A percentile compares a stretch with the other conserved stretches of the same genome.
Evolutionary conservation across 2,797 vertebrate species (phyloP).

Genomic region (Falco concolor): DNA sequence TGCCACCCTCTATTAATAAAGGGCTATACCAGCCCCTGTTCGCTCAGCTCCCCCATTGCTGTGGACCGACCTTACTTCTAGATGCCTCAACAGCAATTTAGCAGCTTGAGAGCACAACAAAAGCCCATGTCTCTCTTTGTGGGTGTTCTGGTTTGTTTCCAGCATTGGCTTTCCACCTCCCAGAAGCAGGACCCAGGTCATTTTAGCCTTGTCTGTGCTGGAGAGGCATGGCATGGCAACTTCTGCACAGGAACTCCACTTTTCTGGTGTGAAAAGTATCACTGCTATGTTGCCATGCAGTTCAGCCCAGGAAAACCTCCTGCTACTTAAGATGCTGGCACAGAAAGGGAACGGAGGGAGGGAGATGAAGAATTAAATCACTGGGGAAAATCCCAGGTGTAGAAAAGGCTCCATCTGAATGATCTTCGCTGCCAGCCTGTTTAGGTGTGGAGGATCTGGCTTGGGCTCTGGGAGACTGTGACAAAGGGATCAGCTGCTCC

Average conservation of each 20-base stretch:
- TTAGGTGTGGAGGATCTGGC: not conserved
- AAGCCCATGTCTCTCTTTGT: not conserved
- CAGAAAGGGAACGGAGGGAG: not conserved
- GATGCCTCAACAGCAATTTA: not conserved
- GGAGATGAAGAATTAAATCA: not conserved
- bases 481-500: not conserved
- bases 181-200: not conserved
- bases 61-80: not conserved
- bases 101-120: not conserved
- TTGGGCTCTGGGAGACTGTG: not conserved
- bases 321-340: not conserved
- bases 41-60: not conserved
- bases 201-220: not conserved
- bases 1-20: accelerated
- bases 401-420: not conserved
- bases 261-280: not conserved
- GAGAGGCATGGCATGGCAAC: not conserved
- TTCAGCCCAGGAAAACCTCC: not conserved
- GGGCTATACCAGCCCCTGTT: not conserved
- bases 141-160: not conserved
- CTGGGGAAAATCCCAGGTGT: not conserved
- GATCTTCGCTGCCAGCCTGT: not conserved
- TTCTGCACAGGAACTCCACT: not conserved
- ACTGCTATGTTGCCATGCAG: accelerated
- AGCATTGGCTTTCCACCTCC: not conserved